Percentiles rank a stretch among this genome's conserved stretches.
Evolutionary conservation across 1,140 invertebrate genomes (phyloP).

Genomic region (Ooceraea biroi): DNA sequence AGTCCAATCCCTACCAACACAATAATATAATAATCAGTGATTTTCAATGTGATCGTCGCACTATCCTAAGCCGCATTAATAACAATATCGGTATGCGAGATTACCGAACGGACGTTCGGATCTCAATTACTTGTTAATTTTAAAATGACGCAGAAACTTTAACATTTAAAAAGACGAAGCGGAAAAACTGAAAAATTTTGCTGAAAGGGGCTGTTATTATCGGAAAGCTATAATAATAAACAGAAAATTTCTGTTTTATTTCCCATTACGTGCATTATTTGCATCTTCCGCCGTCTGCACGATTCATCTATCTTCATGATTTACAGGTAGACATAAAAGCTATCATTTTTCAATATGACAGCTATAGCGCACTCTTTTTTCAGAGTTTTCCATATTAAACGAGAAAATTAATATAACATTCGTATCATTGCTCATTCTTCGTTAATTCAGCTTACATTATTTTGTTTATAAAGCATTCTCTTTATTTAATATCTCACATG

Average conservation of each 20-base stretch:
- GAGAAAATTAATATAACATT: neutral
- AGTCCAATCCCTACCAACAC: constrained; percentile 85
- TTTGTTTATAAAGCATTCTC: constrained; percentile 1
- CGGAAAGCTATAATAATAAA: neutral
- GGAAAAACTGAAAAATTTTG: neutral
- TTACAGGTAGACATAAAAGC: neutral
- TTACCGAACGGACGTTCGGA: neutral
- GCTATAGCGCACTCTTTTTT: neutral
- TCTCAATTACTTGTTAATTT: neutral
- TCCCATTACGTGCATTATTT: neutral
- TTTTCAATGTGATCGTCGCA: constrained; percentile 61
- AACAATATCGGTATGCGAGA: constrained; percentile 22
- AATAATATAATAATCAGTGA: constrained; percentile 82
- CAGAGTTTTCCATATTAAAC: neutral
- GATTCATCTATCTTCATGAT: neutral
- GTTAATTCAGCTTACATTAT: neutral
- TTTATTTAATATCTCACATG: too few relatives aligned
- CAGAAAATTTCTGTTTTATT: neutral
- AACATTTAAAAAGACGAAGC: neutral
- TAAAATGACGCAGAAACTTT: neutral
- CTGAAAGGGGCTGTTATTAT: too few relatives aligned
- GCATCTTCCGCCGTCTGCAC: neutral
- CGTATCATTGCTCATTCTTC: neutral
- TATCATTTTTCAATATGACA: neutral
- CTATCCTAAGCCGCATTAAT: constrained; percentile 62